phyloP scores from a whole-genome alignment of 1,140 invertebrate genomes.

The Aphelinus certus region DNA sequence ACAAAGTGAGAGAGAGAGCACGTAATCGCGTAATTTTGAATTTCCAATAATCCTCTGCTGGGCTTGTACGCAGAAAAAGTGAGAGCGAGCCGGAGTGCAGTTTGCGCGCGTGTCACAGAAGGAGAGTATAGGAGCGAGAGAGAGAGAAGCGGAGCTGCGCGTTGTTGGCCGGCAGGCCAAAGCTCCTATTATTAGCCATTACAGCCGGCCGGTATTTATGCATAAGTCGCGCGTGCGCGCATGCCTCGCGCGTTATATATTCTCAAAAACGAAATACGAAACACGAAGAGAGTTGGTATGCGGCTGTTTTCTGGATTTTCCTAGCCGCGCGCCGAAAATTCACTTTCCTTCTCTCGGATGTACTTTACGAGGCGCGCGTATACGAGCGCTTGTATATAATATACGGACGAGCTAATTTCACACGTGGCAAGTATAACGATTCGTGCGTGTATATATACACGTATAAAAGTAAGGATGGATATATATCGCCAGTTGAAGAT shows the following conservation, averaged over 20 bases:
- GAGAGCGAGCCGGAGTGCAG: neutral
- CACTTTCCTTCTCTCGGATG: constrained; percentile 11
- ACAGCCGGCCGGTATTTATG: constrained; percentile 53
- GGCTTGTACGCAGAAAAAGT: neutral
- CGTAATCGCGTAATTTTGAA: neutral
- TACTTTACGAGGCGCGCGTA: neutral
- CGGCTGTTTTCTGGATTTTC: constrained; percentile 18
- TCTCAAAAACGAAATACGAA: constrained; percentile 55
- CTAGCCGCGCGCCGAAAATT: constrained; percentile 4
- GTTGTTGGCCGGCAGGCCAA: constrained; percentile 55
- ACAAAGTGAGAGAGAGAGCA: too few species aligned
- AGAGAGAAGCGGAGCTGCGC: constrained; percentile 30
- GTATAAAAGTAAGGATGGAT: neutral
- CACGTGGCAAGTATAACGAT: neutral
- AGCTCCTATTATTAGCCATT: constrained; percentile 62
- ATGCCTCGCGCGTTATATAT: constrained; percentile 28
- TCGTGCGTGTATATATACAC: neutral
- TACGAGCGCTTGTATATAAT: too few species aligned
- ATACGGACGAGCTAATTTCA: neutral
- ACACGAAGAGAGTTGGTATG: constrained; percentile 32
- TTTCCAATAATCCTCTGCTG: constrained; percentile 15
- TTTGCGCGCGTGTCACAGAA: neutral
- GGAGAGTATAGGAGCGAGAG: neutral
- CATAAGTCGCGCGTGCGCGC: constrained; percentile 43
- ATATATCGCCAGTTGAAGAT: neutral